phyloP scores from a whole-genome alignment of 1,140 invertebrate species.

The Neotoxoptera formosana region DNA sequence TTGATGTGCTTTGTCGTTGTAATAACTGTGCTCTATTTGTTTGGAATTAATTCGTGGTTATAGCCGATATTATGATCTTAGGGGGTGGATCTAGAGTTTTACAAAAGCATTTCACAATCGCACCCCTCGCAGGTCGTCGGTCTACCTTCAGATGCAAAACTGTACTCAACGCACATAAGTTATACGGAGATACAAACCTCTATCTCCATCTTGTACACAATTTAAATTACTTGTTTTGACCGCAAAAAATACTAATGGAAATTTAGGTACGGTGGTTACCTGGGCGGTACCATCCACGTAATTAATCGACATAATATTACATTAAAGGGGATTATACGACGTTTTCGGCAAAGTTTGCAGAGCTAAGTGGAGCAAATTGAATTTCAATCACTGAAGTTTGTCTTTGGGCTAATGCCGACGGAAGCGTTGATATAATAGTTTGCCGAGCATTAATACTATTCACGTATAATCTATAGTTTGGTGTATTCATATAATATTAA shows the following conservation, averaged over 20 bases:
- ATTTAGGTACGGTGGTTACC: neutral
- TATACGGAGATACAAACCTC: neutral
- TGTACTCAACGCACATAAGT: neutral
- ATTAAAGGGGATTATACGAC: neutral
- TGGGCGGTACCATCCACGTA: neutral
- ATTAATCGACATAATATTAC: neutral
- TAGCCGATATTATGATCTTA: neutral
- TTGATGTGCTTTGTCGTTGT: neutral
- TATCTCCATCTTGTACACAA: neutral
- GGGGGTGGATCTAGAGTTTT: neutral
- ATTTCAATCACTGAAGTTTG: slow-evolving; percentile 3
- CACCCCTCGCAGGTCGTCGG: accelerated
- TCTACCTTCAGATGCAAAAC: neutral
- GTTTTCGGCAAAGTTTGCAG: neutral
- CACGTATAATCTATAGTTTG: neutral
- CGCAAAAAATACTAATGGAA: neutral
- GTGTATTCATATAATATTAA: neutral
- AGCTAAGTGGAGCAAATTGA: neutral
- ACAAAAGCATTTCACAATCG: neutral
- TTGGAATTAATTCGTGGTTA: neutral
- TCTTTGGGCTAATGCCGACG: neutral
- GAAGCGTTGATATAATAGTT: neutral
- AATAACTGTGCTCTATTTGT: neutral
- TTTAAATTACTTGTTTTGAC: neutral
- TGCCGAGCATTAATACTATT: neutral